Base-by-base conservation (phyloP, 2,888 invertebrate species). In the Leptarthrus brevirostris region DNA sequence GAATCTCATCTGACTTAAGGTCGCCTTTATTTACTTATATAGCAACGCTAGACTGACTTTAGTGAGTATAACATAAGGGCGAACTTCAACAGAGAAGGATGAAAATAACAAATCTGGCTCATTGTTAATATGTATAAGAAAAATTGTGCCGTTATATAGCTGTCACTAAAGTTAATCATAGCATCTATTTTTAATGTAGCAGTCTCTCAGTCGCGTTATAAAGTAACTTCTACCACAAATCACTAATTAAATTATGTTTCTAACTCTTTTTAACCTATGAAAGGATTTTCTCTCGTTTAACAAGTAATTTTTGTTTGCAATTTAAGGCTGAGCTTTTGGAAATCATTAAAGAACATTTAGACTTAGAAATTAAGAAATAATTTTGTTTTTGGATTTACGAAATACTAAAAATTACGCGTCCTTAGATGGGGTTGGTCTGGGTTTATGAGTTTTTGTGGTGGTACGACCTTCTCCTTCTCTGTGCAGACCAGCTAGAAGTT, bases 401-500 rank as follows among this genome's bases (percentile, higher is more conserved):
- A 69, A 69, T 34, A 52, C 49, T 52, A 61, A 74, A 80, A 86
- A 83, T 80, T 85, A 84, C 79, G 82, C 81, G 74, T 82, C 81
- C 80, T 80, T 81, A 74, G 82, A 82, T 81, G 83, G 84, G 86
- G 82, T 86, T 83, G 89, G 89, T 81, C 88, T 87, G 81, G 88
- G 87, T 83, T 86, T 87, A 83, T 86, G 84, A 79, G 86, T 83
- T 83, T 86, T 84, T 12, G 56, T 16, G 79, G 82, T 82, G 80
- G 80, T 80, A 78, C 79, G 75, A 80, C 84, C 79, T 80, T 88
- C 87, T 80, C 90, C 88, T 80, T 88, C 87, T 83, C 87, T 87
- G 81, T 90, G 89, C 81, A 93, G 88, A 81, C 95, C 95, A 81
- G 93, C 90, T 84, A 94, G 90, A 81, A 95, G 90, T 87, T 96